Conservation (phyloP, 30 jellyfish, hydroid and myxozoan species). For the Rhopilema esculentum region DNA sequence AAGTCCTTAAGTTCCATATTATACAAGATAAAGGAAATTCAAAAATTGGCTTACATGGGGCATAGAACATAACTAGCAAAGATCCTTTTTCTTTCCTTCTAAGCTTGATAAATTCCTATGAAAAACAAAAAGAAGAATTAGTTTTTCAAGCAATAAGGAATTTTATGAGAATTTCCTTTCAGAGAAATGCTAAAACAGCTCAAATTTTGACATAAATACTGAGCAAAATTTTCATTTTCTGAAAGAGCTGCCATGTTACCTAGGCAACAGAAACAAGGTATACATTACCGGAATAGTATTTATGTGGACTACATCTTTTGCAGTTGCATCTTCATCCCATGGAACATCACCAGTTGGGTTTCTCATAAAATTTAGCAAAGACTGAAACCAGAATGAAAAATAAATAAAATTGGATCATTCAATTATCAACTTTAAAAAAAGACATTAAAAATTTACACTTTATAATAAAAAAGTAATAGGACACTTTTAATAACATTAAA, state of each 20-base stretch:
- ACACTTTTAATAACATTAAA: not conserved
- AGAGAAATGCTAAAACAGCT: too few species aligned
- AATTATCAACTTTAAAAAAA: too few species aligned
- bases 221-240: too few species aligned
- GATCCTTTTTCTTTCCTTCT: conserved; percentile 90
- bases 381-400: conserved; percentile 35
- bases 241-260: too few species aligned
- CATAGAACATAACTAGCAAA: conserved; percentile 92
- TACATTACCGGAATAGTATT: conserved; percentile 69
- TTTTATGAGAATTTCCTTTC: too few species aligned
- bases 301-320: conserved; percentile 92
- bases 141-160: not conserved
- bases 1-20: too few species aligned
- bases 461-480: not conserved
- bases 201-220: too few species aligned
- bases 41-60: conserved; percentile 89
- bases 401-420: not conserved
- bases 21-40: not conserved
- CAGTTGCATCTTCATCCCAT: conserved; percentile 97
- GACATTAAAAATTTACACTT: too few species aligned
- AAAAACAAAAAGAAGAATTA: not conserved
- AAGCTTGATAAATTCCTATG: conserved; percentile 80
- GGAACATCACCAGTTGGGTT: conserved; percentile 99
- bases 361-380: conserved; percentile 84
- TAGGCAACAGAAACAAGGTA: not conserved